A percentile compares a stretch with the other conserved stretches of the same genome.
Evolutionary conservation across 2,888 invertebrate genomes (phyloP).

Genomic region (Pristionchus japonicus): DNA sequence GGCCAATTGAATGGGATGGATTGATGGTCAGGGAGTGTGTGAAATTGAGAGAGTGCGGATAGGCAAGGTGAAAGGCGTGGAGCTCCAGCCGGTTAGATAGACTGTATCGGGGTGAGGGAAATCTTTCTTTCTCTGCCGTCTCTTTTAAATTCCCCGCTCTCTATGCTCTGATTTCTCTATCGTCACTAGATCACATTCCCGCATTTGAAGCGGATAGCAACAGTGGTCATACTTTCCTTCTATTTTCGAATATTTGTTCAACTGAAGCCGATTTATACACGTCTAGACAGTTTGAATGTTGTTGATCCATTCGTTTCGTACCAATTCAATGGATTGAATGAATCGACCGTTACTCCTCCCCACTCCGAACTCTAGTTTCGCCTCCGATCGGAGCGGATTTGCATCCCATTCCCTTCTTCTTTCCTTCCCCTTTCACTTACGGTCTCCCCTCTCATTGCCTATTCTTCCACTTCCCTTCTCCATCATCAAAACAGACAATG

Average conservation of each 20-base stretch:
- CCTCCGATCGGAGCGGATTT: background rate
- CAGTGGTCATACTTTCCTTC: no score
- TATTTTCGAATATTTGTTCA: no score
- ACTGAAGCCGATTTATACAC: background rate
- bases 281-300: background rate
- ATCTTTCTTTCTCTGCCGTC: background rate
- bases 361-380: background rate
- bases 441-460: background rate
- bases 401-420: background rate
- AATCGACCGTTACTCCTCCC: background rate
- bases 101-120: background rate
- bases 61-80: slow-evolving; percentile 22
- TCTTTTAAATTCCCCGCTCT: background rate
- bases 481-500: slow-evolving; percentile 24
- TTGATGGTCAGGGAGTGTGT: background rate
- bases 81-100: slow-evolving; percentile 6
- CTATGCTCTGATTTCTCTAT: background rate
- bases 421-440: background rate
- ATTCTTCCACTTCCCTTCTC: background rate
- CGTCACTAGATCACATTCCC: background rate
- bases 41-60: background rate
- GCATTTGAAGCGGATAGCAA: background rate
- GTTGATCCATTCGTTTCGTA: background rate
- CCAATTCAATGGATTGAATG: background rate
- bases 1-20: background rate